Evolutionary conservation across 2,113 vertebrate genomes (phyloP), one percentile per base, ranked within the genome.

Genomic region (Prochilodus magdalenae): DNA sequence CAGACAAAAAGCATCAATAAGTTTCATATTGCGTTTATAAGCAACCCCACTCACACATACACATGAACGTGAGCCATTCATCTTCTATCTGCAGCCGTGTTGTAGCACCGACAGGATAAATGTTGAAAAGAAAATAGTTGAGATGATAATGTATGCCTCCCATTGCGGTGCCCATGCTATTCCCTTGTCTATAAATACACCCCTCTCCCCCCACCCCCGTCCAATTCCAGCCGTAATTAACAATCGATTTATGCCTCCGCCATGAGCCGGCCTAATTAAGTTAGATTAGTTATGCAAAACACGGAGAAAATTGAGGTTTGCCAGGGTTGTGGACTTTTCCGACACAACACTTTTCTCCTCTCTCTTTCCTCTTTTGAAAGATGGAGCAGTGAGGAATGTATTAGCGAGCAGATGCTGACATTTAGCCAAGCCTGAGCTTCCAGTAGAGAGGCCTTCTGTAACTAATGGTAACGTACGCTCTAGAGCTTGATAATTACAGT

Each of bases 231-330:
- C 80, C 67, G 73, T 82, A 82, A 82, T 82, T 82, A 82, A 82
- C 80, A 82, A 75, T 82, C 80, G 80, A 82, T 82, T 82, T 82
- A 82, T 82, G 73, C 63, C 63, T 75, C 63, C 36, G 73, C 73
- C 80, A 82, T 60, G 80, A 76, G 63, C 73, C 44, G 15, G 65
- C 63, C 80, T 82, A 82, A 82, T 82, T 82, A 82, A 76, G 80
- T 82, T 76, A 75, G 75, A 82, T 82, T 82, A 82, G 80, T 82
- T 82, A 82, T 82, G 80, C 80, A 82, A 82, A 82, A 73, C 73
- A 29, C 49, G 44, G 53, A 53, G 65, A 75, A 82, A 82, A 82
- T 82, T 76, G 80, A 82, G 80, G 80, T 82, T 82, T 70, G 73
- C 80, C 80, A 82, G 67, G 73, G 80, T 82, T 82, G 80, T 70